These are phyloP conservation scores for Flexamia atlantica DNA, from an alignment of 2,888 invertebrate genomes.

Conservation along the genomic window DNA sequence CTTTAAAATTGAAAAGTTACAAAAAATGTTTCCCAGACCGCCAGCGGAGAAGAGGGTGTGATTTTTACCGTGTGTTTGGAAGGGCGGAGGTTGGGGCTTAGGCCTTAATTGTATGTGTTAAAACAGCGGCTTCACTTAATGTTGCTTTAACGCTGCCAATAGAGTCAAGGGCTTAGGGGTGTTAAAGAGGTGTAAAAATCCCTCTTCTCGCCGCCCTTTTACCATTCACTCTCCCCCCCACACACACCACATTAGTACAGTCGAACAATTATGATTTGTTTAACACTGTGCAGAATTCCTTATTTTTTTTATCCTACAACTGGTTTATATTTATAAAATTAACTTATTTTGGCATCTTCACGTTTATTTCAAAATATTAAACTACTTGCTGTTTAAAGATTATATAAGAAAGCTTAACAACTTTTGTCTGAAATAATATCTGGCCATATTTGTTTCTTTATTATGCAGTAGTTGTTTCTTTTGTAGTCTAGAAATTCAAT, in stretches of 20 bases:
- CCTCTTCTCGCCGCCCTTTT: not conserved
- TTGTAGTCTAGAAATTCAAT: too few relatives aligned
- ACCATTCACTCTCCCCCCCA: not conserved
- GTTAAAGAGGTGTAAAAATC: slow-evolving; percentile 63
- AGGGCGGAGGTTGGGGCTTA: slow-evolving; percentile 5
- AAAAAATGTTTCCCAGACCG: not conserved
- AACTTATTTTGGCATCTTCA: too few relatives aligned
- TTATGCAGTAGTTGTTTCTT: too few relatives aligned
- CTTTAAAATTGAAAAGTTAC: too few relatives aligned
- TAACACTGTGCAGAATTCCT: not conserved
- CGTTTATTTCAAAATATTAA: too few relatives aligned
- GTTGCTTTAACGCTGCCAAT: slow-evolving; percentile 56
- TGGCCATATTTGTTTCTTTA: too few relatives aligned
- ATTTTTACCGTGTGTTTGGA: slow-evolving; percentile 19
- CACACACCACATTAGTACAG: not conserved
- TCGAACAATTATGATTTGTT: not conserved
- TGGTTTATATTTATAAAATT: too few relatives aligned
- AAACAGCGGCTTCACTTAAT: slow-evolving; percentile 53
- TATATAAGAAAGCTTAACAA: too few relatives aligned
- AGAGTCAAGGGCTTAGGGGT: slow-evolving; percentile 47
- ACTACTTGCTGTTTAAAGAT: too few relatives aligned
- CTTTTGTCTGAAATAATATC: too few relatives aligned
- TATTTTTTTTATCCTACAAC: too few relatives aligned
- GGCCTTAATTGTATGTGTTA: slow-evolving; percentile 54
- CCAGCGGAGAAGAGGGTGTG: not conserved